Percentiles rank a stretch among this genome's conserved stretches.
Evolutionary conservation across 2,113 vertebrate species (phyloP).

Genomic region (Apteryx mantelli): DNA sequence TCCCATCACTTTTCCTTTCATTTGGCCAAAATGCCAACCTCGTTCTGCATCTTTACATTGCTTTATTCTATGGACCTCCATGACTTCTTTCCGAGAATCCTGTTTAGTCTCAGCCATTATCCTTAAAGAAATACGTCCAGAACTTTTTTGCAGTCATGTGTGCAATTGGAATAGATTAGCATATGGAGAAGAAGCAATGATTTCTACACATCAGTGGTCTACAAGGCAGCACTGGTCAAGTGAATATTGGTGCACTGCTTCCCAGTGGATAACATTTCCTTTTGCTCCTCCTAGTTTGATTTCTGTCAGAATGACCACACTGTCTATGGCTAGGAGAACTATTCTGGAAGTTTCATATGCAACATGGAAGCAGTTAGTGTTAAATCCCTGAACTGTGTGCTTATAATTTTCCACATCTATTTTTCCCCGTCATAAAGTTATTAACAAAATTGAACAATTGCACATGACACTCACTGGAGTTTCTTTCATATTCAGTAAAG

Average conservation of each 20-base stretch:
- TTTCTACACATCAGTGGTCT: neutral
- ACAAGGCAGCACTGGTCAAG: neutral
- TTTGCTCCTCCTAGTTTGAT: neutral
- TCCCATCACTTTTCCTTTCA: neutral
- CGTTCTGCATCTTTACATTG: neutral
- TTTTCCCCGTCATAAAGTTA: neutral
- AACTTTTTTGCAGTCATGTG: neutral
- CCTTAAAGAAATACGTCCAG: neutral
- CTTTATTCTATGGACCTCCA: neutral
- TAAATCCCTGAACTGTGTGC: neutral
- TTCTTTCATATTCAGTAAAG: slow-evolving; percentile 76
- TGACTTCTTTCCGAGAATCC: neutral
- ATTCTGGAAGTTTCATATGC: neutral
- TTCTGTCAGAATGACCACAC: neutral
- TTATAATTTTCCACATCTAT: neutral
- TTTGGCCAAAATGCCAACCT: neutral
- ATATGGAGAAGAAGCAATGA: neutral
- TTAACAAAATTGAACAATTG: neutral
- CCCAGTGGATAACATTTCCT: neutral
- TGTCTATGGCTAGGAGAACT: neutral
- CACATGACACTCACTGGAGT: slow-evolving; percentile 60
- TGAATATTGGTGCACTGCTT: neutral
- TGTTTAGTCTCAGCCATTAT: neutral
- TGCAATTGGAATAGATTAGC: neutral
- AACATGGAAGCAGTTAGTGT: neutral